Percentiles rank a stretch among this genome's conserved stretches.
Conservation (phyloP, 2,797 vertebrate genomes). For the Sebastes taczanowskii region DNA sequence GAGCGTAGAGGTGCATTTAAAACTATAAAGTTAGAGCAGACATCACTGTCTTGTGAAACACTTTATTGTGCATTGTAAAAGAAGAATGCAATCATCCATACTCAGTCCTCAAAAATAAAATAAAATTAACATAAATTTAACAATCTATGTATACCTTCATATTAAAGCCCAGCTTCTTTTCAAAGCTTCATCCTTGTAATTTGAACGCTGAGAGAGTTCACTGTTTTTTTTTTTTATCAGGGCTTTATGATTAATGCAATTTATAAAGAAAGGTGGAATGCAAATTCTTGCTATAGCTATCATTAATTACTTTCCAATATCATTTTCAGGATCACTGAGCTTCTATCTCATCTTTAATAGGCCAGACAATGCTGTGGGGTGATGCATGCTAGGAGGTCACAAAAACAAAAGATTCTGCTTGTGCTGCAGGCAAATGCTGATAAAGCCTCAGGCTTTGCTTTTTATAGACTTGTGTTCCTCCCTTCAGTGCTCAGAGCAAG, state of each 20-base stretch:
- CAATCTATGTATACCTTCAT: background rate
- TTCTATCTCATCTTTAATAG: conserved; percentile 60
- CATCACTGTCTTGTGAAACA: background rate
- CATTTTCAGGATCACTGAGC: conserved; percentile 56
- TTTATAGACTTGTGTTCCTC: conserved; percentile 37
- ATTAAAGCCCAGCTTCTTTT: background rate
- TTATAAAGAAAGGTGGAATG: conserved; percentile 1
- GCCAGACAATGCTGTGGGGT: conserved; percentile 56
- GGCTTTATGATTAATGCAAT: conserved; percentile 12
- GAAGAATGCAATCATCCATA: background rate
- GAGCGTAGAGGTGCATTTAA: background rate
- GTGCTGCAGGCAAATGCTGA: conserved; percentile 45
- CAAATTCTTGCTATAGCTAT: background rate
- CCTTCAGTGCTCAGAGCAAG: background rate
- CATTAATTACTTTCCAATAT: conserved; percentile 49
- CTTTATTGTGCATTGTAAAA: background rate
- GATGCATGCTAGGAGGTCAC: conserved; percentile 68
- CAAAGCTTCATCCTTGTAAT: background rate
- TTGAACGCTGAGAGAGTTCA: background rate
- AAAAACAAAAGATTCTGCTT: conserved; percentile 57
- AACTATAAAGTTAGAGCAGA: background rate
- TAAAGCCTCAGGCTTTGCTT: conserved; percentile 46
- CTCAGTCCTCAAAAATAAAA: background rate
- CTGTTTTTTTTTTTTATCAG: background rate
- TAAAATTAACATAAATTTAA: background rate